Evolutionary conservation across 2,888 invertebrate species (phyloP).

Genomic region (Lasioglossum lativentre): DNA sequence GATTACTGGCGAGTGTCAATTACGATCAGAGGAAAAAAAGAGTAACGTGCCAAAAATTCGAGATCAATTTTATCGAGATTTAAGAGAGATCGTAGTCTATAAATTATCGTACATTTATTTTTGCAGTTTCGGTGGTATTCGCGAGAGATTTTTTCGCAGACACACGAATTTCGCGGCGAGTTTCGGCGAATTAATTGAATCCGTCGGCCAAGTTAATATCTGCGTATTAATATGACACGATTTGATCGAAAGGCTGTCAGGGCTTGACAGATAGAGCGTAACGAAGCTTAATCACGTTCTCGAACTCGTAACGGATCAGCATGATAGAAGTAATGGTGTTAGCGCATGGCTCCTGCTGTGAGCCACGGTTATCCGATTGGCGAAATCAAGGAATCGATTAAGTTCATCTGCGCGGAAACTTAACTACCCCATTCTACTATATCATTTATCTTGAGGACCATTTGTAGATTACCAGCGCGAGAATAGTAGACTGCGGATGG

Average conservation of each 20-base stretch:
- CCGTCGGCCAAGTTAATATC: constrained; percentile 3
- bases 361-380: constrained; percentile 17
- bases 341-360: background rate
- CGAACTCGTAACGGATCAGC: background rate
- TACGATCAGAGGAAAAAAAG: background rate
- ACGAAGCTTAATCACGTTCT: constrained; percentile 12
- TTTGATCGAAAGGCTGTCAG: constrained; percentile 3
- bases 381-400: constrained; percentile 15
- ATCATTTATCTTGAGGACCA: background rate
- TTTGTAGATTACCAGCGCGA: background rate
- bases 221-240: background rate
- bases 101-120: background rate
- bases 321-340: background rate
- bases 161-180: background rate
- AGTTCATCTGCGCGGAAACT: constrained; percentile 7
- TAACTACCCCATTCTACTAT: background rate
- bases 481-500: background rate
- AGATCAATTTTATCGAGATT: background rate
- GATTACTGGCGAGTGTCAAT: background rate
- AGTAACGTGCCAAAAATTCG: background rate
- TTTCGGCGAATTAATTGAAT: background rate
- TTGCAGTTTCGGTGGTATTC: background rate
- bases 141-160: background rate
- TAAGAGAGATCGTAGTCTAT: background rate
- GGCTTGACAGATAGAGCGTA: constrained; percentile 4